Base-by-base conservation (phyloP, 1,140 invertebrate species). In the Pteromalus puparum region DNA sequence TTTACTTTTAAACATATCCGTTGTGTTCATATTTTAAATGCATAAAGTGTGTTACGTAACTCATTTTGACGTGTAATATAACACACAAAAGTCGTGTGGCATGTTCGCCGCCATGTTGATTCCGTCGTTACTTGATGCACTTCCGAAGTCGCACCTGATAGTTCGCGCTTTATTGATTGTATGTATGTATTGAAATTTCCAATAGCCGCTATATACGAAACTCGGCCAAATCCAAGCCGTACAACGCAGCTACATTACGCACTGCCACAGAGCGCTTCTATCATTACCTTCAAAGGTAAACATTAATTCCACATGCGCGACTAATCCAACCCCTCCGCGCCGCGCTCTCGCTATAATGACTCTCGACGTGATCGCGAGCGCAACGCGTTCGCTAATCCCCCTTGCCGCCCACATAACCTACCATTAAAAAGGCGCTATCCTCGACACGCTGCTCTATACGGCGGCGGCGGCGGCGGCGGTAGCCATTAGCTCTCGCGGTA, bases 331-430 rank as follows among this genome's bases (percentile, higher is more conserved):
- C 53, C 10, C 48, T 42, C 10, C 80, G 65, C 21, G 12, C 28
- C 28, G 38, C 12, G 13, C 12, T 13, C 13, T 9, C 46, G 13
- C 18, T 61, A 61, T 21, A 61, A 61, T 61, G 53, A 61, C 18
- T 18, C 53, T 18, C 53, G 24, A 72, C 24, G 67, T 75, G 46
- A 24, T 65, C 26, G 61, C 30, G n/a, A n/a, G n/a, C n/a, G 68
- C 30, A 74, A 74, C 34, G 38, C 38, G 53, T 61, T 15, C 38
- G 18, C 48, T 82, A 65, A 74, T 82, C 81, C 21, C 21, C 15
- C 81, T 70, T 21, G 18, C 48, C 61, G 74, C 34, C 24, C 73
- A 15, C 24, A 13, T 12, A 61, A 61, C 1, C 46, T 15, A 65
- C 3, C 26, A 30, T 82, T 67, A 67, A 68, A 76, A 82, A 67